These are phyloP conservation scores for Napeogenes sylphis DNA, from an alignment of 2,888 invertebrate genomes.

Conservation along the genomic window DNA sequence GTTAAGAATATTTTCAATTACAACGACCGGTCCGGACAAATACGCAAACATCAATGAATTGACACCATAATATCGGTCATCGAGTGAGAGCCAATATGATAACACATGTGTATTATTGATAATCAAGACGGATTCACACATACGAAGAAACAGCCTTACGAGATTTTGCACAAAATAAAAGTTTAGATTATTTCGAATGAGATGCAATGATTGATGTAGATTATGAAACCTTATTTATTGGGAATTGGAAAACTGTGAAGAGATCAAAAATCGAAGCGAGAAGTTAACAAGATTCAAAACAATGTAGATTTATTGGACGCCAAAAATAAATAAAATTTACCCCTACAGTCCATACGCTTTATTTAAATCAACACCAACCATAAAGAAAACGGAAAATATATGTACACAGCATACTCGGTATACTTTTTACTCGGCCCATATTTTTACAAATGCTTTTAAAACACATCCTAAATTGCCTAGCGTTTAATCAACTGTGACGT, in stretches of 20 bases:
- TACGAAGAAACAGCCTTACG: not conserved
- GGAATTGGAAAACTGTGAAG: too few species aligned
- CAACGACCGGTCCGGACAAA: conserved; percentile 48
- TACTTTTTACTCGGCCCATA: conserved; percentile 12
- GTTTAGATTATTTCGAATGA: not conserved
- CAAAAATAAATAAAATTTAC: not conserved
- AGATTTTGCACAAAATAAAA: not conserved
- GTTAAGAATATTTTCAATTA: conserved; percentile 8
- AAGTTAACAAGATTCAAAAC: not conserved
- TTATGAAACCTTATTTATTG: too few species aligned
- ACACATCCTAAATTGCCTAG: conserved; percentile 19
- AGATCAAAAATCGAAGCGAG: not conserved
- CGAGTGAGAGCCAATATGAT: conserved; percentile 39
- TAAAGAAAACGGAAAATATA: conserved; percentile 14
- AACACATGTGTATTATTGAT: conserved; percentile 24
- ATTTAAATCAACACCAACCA: not conserved
- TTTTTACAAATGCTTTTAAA: conserved; percentile 18
- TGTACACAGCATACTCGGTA: not conserved
- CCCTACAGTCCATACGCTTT: not conserved
- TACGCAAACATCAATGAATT: conserved; percentile 60
- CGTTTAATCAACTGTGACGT: conserved; percentile 21
- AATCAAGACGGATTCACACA: not conserved
- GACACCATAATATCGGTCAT: conserved; percentile 41
- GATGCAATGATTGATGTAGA: not conserved
- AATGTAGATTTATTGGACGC: not conserved